These are phyloP conservation scores for Poecile montanus DNA, from an alignment of 2,797 vertebrate genomes.

Conservation along the genomic window DNA sequence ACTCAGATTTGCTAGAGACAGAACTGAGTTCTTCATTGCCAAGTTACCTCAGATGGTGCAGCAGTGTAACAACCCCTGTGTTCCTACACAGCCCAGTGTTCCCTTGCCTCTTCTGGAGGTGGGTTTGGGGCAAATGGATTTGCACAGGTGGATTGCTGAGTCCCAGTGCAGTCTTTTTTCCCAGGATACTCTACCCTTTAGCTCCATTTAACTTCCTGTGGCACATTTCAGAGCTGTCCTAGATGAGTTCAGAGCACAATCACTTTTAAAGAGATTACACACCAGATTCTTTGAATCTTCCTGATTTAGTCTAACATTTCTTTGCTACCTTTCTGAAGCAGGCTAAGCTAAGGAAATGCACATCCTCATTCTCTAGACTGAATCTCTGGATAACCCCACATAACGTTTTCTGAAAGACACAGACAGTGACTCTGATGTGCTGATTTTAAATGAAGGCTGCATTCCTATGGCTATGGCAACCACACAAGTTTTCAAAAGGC, in stretches of 20 bases:
- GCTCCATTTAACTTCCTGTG: background rate
- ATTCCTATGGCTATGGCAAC: conserved; percentile 5
- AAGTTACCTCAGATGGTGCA: background rate
- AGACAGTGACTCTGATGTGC: background rate
- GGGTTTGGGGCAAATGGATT: background rate
- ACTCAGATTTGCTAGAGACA: background rate
- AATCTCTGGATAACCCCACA: conserved; percentile 7
- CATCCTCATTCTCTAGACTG: background rate
- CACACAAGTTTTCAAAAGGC: background rate
- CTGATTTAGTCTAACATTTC: background rate
- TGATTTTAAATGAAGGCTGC: conserved; percentile 36
- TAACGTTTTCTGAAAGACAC: conserved; percentile 28
- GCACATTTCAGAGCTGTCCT: background rate
- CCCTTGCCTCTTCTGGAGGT: background rate
- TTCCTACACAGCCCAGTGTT: background rate
- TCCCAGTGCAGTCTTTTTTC: background rate
- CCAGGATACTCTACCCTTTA: background rate
- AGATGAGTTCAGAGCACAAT: conserved; percentile 46
- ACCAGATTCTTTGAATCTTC: conserved; percentile 26
- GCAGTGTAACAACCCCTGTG: rapidly evolving
- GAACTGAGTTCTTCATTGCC: background rate
- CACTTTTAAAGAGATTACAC: conserved; percentile 30
- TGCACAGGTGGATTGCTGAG: background rate
- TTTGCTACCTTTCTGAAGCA: conserved; percentile 11
- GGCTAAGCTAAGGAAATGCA: conserved; percentile 9